Conservation (phyloP, 2,888 invertebrate species). For the Synergus laeviventris region DNA sequence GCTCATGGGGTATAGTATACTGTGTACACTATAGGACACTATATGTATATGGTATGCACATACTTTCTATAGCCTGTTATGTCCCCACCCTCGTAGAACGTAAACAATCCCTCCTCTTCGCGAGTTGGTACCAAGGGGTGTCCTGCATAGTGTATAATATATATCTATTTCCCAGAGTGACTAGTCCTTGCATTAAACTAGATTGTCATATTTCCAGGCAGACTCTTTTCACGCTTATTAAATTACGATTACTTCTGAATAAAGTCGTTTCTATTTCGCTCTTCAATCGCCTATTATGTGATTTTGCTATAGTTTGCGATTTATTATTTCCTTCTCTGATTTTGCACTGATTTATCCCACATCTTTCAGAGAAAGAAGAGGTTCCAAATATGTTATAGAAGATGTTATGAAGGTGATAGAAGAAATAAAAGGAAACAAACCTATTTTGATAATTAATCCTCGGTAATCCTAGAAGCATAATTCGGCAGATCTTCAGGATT, state of each 20-base stretch:
- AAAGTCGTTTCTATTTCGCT: slow-evolving; percentile 14
- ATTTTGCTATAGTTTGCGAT: background rate
- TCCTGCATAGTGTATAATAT: slow-evolving; percentile 9
- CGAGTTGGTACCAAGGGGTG: slow-evolving; percentile 33
- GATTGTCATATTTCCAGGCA: slow-evolving; percentile 35
- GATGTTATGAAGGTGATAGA: background rate
- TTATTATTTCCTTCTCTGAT: background rate
- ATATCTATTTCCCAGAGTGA: slow-evolving; percentile 21
- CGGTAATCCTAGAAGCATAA: background rate
- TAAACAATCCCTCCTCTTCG: slow-evolving; percentile 23
- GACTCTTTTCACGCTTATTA: slow-evolving; percentile 39
- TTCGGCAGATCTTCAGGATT: background rate
- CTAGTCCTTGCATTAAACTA: slow-evolving; percentile 33
- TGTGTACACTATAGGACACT: slow-evolving; percentile 6
- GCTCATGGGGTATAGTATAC: slow-evolving; percentile 34
- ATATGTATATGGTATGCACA: slow-evolving; percentile 13
- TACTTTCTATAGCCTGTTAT: slow-evolving; percentile 30
- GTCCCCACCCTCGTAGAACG: slow-evolving; percentile 15
- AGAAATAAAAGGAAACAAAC: background rate
- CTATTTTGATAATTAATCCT: background rate
- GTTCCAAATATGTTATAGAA: background rate
- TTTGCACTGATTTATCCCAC: background rate
- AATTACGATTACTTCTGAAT: slow-evolving; percentile 35
- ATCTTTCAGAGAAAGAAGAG: background rate
- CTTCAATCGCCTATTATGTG: slow-evolving; percentile 22